Evolutionary conservation across 2,113 vertebrate species (phyloP), one percentile per base, ranked within the genome.

Genomic region (Labeo rohita): DNA sequence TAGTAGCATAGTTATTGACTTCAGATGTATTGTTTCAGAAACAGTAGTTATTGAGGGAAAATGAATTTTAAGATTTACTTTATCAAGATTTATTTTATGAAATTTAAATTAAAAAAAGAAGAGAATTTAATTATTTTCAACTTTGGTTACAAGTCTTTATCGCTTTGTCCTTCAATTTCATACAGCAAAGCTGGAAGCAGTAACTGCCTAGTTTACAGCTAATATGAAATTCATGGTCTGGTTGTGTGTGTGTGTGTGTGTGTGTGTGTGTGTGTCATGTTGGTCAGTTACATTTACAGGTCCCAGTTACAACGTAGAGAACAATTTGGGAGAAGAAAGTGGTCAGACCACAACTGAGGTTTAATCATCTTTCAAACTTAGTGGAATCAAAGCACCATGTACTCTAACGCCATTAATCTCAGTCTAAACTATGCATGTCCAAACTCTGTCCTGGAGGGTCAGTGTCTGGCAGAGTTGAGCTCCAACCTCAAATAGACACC

Each of bases 71-170:
- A n/a, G n/a, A n/a, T n/a, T n/a, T n/a, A n/a, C n/a, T n/a, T n/a
- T n/a, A n/a, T n/a, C n/a, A n/a, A n/a, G n/a, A n/a, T 77, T 78
- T 56, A 54, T 39, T 21, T 56, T 21, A 70, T 39, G 15, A 43
- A 16, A 68, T 65, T 13, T 8, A 11, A 50, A 50, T 11, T 3
- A 50, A 16, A 52, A 52, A 54, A 54, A 54, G 15, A 16, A 18
- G 39, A 16, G 28, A 16, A 68, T 63, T 28, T 9, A 23, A 34
- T 28, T 66, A 34, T 66, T 68, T 68, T 1, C 16, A 21, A 10
- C 68, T 43, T 72, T 72, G 65, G 28, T 43, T 72, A 10, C 65
- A 68, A 39, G 34, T 8, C 75, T 36, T 43, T 59, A 79, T 79
- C 16, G 6, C 21, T 61, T 45, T 61, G 6, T 61, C 18, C 16